phyloP scores from a whole-genome alignment of 1,140 invertebrate genomes.

The Calycopis cecrops region DNA sequence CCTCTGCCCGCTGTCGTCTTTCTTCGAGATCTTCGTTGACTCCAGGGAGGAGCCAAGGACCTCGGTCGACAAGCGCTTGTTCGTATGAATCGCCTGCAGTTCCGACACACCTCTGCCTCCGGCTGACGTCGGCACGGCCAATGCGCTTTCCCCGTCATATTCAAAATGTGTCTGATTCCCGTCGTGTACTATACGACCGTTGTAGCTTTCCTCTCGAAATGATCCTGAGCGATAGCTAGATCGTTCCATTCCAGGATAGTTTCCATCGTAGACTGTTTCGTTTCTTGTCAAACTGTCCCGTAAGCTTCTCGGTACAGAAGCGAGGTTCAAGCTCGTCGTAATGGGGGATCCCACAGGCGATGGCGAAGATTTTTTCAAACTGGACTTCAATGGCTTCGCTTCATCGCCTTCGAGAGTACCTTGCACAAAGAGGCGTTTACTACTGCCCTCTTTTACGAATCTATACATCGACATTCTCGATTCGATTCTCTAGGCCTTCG shows the following conservation, averaged over 20 bases:
- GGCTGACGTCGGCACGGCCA: constrained; percentile 54
- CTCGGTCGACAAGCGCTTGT: constrained; percentile 88
- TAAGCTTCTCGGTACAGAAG: constrained; percentile 67
- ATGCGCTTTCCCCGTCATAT: constrained; percentile 64
- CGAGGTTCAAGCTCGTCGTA: constrained; percentile 74
- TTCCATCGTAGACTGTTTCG: constrained; percentile 69
- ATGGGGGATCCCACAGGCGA: constrained; percentile 74
- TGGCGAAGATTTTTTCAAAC: constrained; percentile 68
- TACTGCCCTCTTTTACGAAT: constrained; percentile 80
- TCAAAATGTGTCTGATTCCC: constrained; percentile 73
- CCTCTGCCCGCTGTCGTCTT: constrained; percentile 82
- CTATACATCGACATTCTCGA: constrained; percentile 81
- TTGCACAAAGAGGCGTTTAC: constrained; percentile 86
- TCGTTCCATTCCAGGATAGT: constrained; percentile 64
- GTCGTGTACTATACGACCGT: constrained; percentile 67
- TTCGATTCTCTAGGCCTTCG: constrained; percentile 46
- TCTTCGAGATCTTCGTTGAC: constrained; percentile 86
- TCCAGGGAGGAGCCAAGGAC: constrained; percentile 88
- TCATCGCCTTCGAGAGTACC: constrained; percentile 80
- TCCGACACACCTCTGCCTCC: constrained; percentile 70
- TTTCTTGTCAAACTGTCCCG: constrained; percentile 60
- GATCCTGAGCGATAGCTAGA: constrained; percentile 59
- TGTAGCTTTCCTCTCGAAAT: constrained; percentile 61
- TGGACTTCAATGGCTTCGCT: constrained; percentile 74
- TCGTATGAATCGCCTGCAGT: constrained; percentile 86